Conservation (phyloP, 2,113 vertebrate species). For the Corythornis vintsioides region DNA sequence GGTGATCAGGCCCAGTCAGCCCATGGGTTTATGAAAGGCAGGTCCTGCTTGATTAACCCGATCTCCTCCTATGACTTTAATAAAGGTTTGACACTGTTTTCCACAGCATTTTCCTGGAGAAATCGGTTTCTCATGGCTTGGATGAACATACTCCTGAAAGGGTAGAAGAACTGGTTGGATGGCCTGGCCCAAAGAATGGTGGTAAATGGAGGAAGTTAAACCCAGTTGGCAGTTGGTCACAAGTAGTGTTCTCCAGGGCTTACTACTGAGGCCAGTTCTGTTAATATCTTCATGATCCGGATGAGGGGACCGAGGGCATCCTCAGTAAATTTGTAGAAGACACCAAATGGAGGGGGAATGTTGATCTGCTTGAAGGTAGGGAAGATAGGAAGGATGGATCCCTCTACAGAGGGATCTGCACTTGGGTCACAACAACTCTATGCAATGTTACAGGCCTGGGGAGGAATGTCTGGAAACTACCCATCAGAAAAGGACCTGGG, state of each 20-base stretch:
- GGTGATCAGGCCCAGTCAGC: background rate
- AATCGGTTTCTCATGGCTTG: background rate
- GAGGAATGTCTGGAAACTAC: too few species aligned
- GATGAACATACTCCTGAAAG: too few species aligned
- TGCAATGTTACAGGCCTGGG: background rate
- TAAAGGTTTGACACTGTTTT: background rate
- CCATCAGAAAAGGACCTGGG: too few species aligned
- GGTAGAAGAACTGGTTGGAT: too few species aligned
- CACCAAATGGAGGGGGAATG: fast-evolving
- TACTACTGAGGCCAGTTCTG: too few species aligned
- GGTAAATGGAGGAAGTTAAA: background rate
- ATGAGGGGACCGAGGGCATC: background rate
- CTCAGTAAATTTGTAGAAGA: background rate
- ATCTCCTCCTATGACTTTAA: background rate
- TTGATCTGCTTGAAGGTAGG: background rate
- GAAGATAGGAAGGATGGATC: too few species aligned
- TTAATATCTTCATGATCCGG: too few species aligned
- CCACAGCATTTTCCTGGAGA: background rate
- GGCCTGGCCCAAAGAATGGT: fast-evolving
- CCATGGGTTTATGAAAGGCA: background rate
- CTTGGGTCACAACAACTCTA: too few species aligned
- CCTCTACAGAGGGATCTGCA: background rate
- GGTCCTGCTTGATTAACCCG: background rate
- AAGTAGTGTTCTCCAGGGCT: background rate
- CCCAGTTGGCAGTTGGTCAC: fast-evolving